A percentile compares a stretch with the other conserved stretches of the same genome.
Conservation (phyloP, 35 echinoderm and acorn worm species). For the Diadema setosum region DNA sequence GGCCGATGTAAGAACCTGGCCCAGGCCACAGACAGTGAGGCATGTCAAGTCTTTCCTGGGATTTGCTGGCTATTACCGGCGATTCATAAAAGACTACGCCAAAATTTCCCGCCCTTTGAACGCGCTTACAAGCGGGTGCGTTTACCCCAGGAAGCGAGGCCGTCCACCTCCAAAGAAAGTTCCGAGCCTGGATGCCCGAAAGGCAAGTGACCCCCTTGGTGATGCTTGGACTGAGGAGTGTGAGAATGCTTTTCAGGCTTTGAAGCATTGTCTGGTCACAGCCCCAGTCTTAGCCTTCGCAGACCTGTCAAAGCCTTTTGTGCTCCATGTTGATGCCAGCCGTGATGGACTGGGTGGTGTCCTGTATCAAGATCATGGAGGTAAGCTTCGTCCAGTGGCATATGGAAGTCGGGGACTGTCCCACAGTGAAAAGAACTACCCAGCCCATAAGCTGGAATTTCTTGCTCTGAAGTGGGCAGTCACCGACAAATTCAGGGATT, state of each 20-base stretch:
- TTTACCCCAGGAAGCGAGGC: no score
- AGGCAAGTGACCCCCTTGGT: background rate
- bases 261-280: slow-evolving; percentile 14
- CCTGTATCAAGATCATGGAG: slow-evolving; percentile 27
- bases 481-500: slow-evolving; percentile 40
- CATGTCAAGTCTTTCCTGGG: slow-evolving; percentile 40
- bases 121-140: slow-evolving; percentile 2
- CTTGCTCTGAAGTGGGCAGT: slow-evolving; percentile 49
- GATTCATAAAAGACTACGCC: slow-evolving; percentile 18
- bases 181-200: background rate
- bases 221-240: background rate
- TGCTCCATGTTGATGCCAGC: slow-evolving; percentile 37
- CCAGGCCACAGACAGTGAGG: background rate
- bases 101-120: background rate
- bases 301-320: slow-evolving; percentile 48
- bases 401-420: slow-evolving; percentile 41
- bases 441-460: slow-evolving; percentile 59
- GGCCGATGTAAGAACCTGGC: background rate
- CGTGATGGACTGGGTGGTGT: slow-evolving; percentile 62
- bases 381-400: slow-evolving; percentile 27
- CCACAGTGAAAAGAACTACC: slow-evolving; percentile 31
- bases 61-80: slow-evolving; percentile 34
- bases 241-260: slow-evolving; percentile 38
- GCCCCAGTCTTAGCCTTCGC: slow-evolving; percentile 74
- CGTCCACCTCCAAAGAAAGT: no score